Evolutionary conservation across 1,140 invertebrate species (phyloP).

Genomic region (Palaemon carinicauda): DNA sequence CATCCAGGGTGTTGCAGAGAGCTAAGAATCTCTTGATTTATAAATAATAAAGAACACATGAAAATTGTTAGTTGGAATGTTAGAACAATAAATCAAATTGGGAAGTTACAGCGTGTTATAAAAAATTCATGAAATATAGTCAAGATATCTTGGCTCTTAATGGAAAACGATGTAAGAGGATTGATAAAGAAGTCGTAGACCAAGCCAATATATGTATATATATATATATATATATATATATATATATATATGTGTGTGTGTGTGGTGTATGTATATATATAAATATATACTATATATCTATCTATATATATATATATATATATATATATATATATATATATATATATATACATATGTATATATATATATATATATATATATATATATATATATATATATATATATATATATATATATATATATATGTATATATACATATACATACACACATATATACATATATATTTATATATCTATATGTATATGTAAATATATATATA

Average conservation of each 20-base stretch:
- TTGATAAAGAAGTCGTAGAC: no score
- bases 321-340: conserved; percentile 2
- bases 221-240: not conserved
- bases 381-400: not conserved
- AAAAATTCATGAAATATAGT: no score
- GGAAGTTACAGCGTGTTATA: no score
- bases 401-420: not conserved
- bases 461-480: not conserved
- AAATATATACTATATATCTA: not conserved
- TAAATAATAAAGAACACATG: no score
- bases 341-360: not conserved
- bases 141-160: no score
- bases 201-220: no score
- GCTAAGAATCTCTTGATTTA: no score
- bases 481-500: not conserved
- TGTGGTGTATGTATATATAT: no score
- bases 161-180: no score
- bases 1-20: no score
- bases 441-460: not conserved
- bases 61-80: no score
- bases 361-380: not conserved
- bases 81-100: no score
- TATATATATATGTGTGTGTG: not conserved
- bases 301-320: not conserved
- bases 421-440: not conserved